These are phyloP conservation scores for Sciurus carolinensis DNA, from an alignment of 2,797 vertebrate genomes.

Conservation along the genomic window DNA sequence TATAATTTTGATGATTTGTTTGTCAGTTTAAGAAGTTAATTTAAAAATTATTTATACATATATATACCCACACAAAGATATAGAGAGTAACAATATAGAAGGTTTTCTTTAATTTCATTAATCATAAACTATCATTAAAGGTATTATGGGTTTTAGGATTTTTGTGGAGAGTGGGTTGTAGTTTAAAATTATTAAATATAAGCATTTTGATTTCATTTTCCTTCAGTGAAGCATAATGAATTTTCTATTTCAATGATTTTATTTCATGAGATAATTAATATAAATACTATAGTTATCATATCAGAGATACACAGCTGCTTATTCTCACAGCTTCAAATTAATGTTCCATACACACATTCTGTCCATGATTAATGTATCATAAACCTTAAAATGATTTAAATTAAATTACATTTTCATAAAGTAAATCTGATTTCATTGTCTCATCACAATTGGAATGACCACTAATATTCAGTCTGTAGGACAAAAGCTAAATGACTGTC, in stretches of 20 bases:
- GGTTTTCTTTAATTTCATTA: conserved; percentile 64
- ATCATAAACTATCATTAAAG: conserved; percentile 66
- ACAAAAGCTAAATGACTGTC: not conserved
- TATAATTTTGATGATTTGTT: not conserved
- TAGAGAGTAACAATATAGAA: not conserved
- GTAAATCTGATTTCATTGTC: conserved; percentile 78
- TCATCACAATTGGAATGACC: conserved; percentile 64
- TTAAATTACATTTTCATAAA: conserved; percentile 86
- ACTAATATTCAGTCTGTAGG: conserved; percentile 15
- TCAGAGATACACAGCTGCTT: conserved; percentile 85
- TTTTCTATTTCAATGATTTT: conserved; percentile 87
- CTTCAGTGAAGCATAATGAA: conserved; percentile 84
- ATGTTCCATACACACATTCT: conserved; percentile 85
- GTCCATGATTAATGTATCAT: conserved; percentile 86
- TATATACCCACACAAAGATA: not conserved
- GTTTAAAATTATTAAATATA: conserved; percentile 84
- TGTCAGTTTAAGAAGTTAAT: not conserved
- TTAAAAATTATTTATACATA: not conserved
- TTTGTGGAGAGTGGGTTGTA: not conserved
- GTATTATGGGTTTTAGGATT: conserved; percentile 5
- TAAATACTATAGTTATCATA: conserved; percentile 86
- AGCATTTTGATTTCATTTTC: conserved; percentile 82
- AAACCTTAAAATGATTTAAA: conserved; percentile 85
- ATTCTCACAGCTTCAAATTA: conserved; percentile 86
- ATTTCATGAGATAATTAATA: conserved; percentile 88